These are phyloP conservation scores for Drosophila tripunctata DNA, from an alignment of 2,888 invertebrate species.

Conservation along the genomic window DNA sequence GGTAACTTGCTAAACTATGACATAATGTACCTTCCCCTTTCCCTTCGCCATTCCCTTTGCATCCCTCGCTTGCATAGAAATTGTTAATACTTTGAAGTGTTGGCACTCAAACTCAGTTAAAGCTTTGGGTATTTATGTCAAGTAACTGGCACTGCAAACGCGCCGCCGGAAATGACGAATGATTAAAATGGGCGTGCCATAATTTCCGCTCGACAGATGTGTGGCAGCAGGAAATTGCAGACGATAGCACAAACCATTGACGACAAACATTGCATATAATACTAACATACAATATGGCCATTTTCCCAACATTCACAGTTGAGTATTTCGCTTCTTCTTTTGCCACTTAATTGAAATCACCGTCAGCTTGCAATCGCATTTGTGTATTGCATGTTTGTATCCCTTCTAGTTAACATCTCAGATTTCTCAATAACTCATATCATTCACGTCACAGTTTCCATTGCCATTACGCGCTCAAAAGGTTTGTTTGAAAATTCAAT, in stretches of 20 bases:
- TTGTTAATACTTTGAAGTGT: conserved; percentile 16
- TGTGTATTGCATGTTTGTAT: conserved; percentile 14
- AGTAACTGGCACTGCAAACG: conserved; percentile 30
- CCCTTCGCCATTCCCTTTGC: not conserved
- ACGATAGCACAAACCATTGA: conserved; percentile 28
- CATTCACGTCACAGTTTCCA: conserved; percentile 33
- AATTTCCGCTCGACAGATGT: conserved; percentile 63
- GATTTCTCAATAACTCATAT: conserved; percentile 29
- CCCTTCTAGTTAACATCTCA: conserved; percentile 13
- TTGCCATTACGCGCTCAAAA: conserved; percentile 28
- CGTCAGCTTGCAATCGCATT: conserved; percentile 6
- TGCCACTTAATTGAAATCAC: conserved; percentile 45
- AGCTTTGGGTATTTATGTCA: conserved; percentile 51
- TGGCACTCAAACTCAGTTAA: conserved; percentile 1
- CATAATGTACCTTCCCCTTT: conserved; percentile 27
- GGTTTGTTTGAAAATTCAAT: conserved; percentile 64
- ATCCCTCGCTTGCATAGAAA: not conserved
- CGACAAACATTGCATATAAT: conserved; percentile 42
- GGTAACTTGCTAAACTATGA: conserved; percentile 38
- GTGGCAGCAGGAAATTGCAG: conserved; percentile 70
- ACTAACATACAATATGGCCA: conserved; percentile 37
- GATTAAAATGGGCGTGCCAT: conserved; percentile 79
- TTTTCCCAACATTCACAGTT: conserved; percentile 31
- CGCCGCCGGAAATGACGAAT: conserved; percentile 66
- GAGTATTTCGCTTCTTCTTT: not conserved